These are phyloP conservation scores for Melanostoma scalare DNA, from an alignment of 2,888 invertebrate genomes.

Conservation along the genomic window DNA sequence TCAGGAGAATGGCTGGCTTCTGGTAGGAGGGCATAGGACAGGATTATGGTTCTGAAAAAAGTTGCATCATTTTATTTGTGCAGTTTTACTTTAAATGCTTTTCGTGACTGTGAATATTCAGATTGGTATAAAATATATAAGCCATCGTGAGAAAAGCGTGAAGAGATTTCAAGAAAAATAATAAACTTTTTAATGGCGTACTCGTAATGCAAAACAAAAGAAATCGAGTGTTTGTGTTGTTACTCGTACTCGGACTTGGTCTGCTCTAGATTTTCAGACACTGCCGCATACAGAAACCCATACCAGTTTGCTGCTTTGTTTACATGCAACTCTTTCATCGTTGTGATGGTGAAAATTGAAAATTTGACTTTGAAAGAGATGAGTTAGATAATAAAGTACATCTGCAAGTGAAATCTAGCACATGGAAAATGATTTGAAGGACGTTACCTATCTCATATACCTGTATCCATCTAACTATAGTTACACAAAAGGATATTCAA, in stretches of 20 bases:
- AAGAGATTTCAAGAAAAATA: not conserved
- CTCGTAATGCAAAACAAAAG: not conserved
- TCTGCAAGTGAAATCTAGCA: too few species aligned
- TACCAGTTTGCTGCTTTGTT: too few species aligned
- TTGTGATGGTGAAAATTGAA: too few species aligned
- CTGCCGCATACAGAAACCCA: too few species aligned
- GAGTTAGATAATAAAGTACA: too few species aligned
- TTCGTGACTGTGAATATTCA: not conserved
- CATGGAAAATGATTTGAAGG: too few species aligned
- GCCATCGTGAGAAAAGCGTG: not conserved
- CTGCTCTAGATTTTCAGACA: not conserved
- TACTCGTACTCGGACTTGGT: not conserved
- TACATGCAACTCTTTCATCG: too few species aligned
- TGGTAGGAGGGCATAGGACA: not conserved
- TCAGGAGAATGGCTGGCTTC: not conserved
- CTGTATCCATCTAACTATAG: too few species aligned
- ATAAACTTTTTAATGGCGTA: not conserved
- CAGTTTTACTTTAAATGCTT: conserved; percentile 1
- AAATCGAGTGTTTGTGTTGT: not conserved
- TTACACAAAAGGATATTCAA: too few species aligned
- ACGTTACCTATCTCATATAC: too few species aligned
- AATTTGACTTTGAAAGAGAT: too few species aligned
- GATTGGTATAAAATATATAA: not conserved
- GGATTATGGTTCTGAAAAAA: not conserved
- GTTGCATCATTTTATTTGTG: not conserved